phyloP scores from a whole-genome alignment of 2,113 vertebrate genomes.

The Larimichthys polyactis region DNA sequence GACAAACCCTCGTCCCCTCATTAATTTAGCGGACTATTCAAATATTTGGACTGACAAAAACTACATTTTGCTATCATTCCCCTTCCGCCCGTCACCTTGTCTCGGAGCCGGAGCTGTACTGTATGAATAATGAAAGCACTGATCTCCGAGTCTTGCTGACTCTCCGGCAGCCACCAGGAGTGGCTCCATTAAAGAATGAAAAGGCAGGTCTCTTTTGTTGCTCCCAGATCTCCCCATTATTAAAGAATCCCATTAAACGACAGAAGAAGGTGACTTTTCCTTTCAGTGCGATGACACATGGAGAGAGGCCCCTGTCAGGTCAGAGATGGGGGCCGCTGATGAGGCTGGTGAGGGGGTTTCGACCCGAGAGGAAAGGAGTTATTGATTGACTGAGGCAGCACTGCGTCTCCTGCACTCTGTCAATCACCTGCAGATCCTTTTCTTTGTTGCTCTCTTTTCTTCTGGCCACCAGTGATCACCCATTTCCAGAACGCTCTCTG shows the following conservation, averaged over 20 bases:
- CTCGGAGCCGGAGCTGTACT: conserved; percentile 16
- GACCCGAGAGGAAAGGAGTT: conserved; percentile 57
- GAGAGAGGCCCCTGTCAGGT: conserved; percentile 73
- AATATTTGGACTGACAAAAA: conserved; percentile 49
- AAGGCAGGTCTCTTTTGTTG: conserved; percentile 74
- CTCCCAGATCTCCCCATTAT: conserved; percentile 74
- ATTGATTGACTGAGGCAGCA: conserved; percentile 81
- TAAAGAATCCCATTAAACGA: conserved; percentile 80
- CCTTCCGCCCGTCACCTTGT: conserved; percentile 43
- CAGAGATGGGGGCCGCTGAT: conserved; percentile 65
- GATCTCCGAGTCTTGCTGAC: conserved; percentile 55
- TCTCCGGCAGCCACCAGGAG: conserved; percentile 36
- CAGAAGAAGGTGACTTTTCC: conserved; percentile 83
- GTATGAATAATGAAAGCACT: conserved; percentile 63
- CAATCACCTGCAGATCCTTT: conserved; percentile 67
- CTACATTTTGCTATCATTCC: conserved; percentile 9
- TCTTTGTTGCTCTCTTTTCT: conserved; percentile 65
- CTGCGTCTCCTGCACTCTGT: conserved; percentile 63
- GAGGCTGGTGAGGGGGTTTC: conserved; percentile 39
- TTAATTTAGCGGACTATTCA: conserved; percentile 36
- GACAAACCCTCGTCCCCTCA: background rate
- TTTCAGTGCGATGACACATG: conserved; percentile 80
- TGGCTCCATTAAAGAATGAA: conserved; percentile 76
- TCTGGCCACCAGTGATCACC: conserved; percentile 63
- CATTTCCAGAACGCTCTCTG: conserved; percentile 40